Conservation (phyloP, 2,888 invertebrate species). For the Byasa hedistus region DNA sequence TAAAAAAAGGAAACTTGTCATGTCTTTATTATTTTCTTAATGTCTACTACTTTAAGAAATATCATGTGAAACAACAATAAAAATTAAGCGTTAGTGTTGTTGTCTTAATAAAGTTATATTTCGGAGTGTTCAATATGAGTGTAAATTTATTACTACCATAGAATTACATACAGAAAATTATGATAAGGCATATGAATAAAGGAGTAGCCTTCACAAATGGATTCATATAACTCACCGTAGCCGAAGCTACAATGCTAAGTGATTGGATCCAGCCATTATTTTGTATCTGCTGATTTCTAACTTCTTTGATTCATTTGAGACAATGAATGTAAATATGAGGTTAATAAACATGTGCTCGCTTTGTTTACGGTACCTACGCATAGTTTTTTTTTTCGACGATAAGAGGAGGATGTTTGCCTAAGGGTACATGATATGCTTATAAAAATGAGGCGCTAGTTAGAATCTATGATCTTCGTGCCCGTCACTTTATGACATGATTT, state of each 20-base stretch:
- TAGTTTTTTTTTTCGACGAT: not conserved
- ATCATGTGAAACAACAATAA: not conserved
- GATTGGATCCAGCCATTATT: conserved; percentile 67
- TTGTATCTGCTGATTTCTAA: conserved; percentile 60
- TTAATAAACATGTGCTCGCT: conserved; percentile 24
- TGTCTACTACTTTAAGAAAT: not conserved
- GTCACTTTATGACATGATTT: too few species aligned
- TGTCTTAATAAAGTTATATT: not conserved
- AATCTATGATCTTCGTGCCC: too few species aligned
- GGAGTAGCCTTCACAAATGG: conserved; percentile 33
- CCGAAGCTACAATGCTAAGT: conserved; percentile 58
- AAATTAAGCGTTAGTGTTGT: not conserved
- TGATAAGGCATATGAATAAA: conserved; percentile 31
- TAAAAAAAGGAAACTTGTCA: conserved; percentile 46
- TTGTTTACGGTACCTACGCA: conserved; percentile 18
- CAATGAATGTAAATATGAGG: conserved; percentile 52
- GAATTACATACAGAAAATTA: conserved; percentile 15
- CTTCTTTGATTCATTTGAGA: conserved; percentile 53
- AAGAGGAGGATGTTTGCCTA: too few species aligned
- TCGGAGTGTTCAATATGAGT: conserved; percentile 1
- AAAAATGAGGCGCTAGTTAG: too few species aligned
- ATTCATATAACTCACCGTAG: conserved; percentile 52
- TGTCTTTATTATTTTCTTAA: not conserved
- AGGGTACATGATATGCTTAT: too few species aligned
- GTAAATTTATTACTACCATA: conserved; percentile 12